A percentile compares a stretch with the other conserved stretches of the same genome.
These are phyloP conservation scores for Ctenosaura bakeri DNA, from an alignment of 2,797 vertebrate genomes.

Conservation along the genomic window DNA sequence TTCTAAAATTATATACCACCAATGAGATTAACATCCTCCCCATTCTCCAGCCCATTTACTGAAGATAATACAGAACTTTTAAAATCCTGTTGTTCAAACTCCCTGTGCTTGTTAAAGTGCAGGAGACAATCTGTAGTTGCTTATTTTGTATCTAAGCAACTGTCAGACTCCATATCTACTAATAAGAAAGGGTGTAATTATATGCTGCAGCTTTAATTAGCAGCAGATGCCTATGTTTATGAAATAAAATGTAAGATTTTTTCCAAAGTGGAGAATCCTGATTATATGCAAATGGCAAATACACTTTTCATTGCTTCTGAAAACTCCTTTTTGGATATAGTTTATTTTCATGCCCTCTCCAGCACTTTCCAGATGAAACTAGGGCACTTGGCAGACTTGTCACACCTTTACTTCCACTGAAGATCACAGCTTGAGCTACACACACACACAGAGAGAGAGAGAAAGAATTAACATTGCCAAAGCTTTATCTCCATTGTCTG, in stretches of 20 bases:
- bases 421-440: not conserved
- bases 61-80: conserved; percentile 65
- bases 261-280: conserved; percentile 65
- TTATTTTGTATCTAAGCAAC: conserved; percentile 88
- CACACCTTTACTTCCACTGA: not conserved
- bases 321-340: conserved; percentile 13
- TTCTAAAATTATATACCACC: conserved; percentile 61
- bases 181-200: conserved; percentile 86
- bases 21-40: conserved; percentile 59
- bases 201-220: conserved; percentile 86
- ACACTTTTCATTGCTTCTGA: conserved; percentile 33
- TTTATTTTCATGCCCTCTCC: not conserved
- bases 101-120: conserved; percentile 72
- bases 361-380: not conserved
- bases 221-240: conserved; percentile 85
- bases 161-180: conserved; percentile 83
- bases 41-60: conserved; percentile 55
- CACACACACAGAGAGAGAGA: too few relatives aligned
- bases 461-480: not conserved
- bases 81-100: conserved; percentile 76
- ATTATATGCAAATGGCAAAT: conserved; percentile 62
- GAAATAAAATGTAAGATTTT: conserved; percentile 80
- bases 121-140: conserved; percentile 80
- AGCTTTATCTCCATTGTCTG: not conserved
- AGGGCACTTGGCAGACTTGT: not conserved